These are phyloP conservation scores for Percopsis omiscomaycus DNA, from an alignment of 2,797 vertebrate species.

Conservation along the genomic window DNA sequence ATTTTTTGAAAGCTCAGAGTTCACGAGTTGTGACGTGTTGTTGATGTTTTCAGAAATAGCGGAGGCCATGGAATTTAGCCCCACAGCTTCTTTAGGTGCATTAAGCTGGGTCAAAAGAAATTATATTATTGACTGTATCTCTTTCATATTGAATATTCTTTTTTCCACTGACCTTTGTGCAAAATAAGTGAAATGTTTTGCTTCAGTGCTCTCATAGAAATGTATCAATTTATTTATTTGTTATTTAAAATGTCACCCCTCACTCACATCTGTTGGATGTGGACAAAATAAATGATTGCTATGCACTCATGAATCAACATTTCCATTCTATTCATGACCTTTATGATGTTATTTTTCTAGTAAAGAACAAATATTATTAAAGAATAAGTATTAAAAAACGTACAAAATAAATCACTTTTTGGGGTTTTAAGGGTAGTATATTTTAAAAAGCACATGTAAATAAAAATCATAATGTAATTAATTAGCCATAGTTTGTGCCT, in stretches of 20 bases:
- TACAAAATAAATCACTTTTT: constrained; percentile 30
- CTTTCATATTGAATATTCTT: constrained; percentile 47
- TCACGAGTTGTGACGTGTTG: too few relatives aligned
- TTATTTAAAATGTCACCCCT: constrained; percentile 60
- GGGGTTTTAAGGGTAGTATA: neutral
- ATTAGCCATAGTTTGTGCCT: constrained; percentile 1
- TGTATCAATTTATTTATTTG: constrained; percentile 60
- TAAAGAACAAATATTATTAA: too few relatives aligned
- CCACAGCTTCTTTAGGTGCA: constrained; percentile 7
- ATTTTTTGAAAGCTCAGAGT: too few relatives aligned
- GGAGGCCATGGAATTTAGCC: too few relatives aligned
- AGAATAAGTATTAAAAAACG: neutral
- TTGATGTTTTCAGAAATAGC: too few relatives aligned
- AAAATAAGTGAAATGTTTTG: constrained; percentile 34
- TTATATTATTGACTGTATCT: constrained; percentile 26
- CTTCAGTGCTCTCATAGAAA: constrained; percentile 29
- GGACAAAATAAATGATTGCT: constrained; percentile 38
- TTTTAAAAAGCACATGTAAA: too few relatives aligned
- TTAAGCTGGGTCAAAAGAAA: constrained; percentile 32
- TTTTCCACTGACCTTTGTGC: constrained; percentile 60
- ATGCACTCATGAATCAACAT: constrained; percentile 48
- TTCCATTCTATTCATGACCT: constrained; percentile 31
- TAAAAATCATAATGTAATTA: neutral
- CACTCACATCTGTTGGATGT: constrained; percentile 34
- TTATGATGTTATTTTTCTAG: neutral